Conservation (phyloP, 2,888 invertebrate genomes). For the Drosophila mimetica region DNA sequence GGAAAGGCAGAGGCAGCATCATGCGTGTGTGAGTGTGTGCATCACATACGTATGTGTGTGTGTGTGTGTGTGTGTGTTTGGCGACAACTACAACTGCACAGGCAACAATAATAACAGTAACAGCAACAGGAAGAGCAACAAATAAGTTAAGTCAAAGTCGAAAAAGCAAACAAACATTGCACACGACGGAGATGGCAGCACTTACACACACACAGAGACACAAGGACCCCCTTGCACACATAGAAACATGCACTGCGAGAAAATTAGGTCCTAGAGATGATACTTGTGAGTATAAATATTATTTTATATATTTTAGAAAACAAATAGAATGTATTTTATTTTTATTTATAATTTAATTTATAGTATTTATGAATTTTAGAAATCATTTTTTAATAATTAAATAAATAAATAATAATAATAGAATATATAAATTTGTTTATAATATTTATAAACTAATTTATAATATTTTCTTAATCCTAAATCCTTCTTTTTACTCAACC, state of each 20-base stretch:
- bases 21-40: constrained; percentile 10
- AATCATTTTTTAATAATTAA: no score
- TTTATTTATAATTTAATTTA: no score
- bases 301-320: no score
- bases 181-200: constrained; percentile 37
- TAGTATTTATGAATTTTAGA: no score
- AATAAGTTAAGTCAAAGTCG: constrained; percentile 79
- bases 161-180: constrained; percentile 67
- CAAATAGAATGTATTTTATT: no score
- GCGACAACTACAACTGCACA: constrained; percentile 18
- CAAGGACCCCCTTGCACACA: constrained; percentile 8
- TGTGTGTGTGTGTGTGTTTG: constrained; percentile 9
- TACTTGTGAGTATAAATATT: no score
- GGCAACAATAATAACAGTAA: constrained; percentile 22
- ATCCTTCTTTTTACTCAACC: no score
- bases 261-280: background rate
- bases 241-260: constrained; percentile 1
- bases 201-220: constrained; percentile 4
- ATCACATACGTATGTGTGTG: constrained; percentile 2
- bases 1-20: constrained; percentile 19
- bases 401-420: no score
- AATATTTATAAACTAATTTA: no score
- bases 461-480: no score
- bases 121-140: constrained; percentile 54
- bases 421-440: no score